Base-by-base conservation (phyloP, 1,140 invertebrate genomes). In the Gerris buenoi region DNA sequence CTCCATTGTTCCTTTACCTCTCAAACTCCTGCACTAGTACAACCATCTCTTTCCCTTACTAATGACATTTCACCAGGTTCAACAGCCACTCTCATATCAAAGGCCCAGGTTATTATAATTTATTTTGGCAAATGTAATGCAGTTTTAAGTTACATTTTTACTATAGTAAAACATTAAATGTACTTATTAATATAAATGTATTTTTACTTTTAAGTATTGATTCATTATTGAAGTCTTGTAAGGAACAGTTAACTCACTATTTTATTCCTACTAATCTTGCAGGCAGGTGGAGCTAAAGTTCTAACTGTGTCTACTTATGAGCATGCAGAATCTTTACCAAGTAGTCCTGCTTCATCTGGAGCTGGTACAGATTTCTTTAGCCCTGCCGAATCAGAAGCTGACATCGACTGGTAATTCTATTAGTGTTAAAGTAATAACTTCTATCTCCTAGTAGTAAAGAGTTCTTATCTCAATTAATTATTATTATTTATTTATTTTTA, bases 291-390 rank as follows among this genome's bases (percentile, higher is more conserved):
- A 26, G 64, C 68, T 57, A 72, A 77, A 65, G 75, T 81, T 1
- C 69, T 85, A 13, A 77, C 82, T 2, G 76, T 78, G 15, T 79
- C 80, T 1, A 80, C 81, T 46, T 84, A 82, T 68, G 78, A 80
- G 67, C 79, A 80, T n/a, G 78, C 81, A 68, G 82, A 83, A 65
- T 85, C 83, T 27, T 74, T 79, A 65, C 82, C 82, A 1, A 85
- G 83, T 68, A 85, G 84, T 69, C 84, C 84, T 14, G 80, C 80
- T 71, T 71, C 70, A 28, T 69, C 70, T 23, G 46, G 65, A 28
- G 70, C 68, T 2, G 33, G 68, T 14, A 68, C 68, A 27, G 71
- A 70, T 46, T 67, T 71, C 27, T 67, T 71, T 58, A 72, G 68
- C 56, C 69, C 73, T 60, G 58, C 65, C 25, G 73, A 70, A 29